phyloP scores from a whole-genome alignment of 2,113 vertebrate genomes.

The Thunnus thynnus region DNA sequence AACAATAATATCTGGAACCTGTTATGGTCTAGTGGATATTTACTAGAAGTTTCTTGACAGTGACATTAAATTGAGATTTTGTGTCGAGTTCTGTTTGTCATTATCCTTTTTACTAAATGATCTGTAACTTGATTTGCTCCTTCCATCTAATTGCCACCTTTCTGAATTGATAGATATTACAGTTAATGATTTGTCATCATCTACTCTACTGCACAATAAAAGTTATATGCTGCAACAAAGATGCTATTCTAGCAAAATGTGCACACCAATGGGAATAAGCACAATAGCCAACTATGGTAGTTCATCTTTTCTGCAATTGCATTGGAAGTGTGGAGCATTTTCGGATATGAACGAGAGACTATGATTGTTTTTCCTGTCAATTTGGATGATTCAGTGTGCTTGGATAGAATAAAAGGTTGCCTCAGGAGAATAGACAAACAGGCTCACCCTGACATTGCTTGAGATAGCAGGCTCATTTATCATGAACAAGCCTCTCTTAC shows the following conservation, averaged over 20 bases:
- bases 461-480: conserved; percentile 62
- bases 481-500: conserved; percentile 40
- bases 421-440: conserved; percentile 54
- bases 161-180: conserved; percentile 20
- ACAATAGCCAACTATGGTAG: conserved; percentile 15
- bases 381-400: conserved; percentile 69
- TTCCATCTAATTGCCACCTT: conserved; percentile 1
- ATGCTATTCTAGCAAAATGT: conserved; percentile 7
- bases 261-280: conserved; percentile 32
- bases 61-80: conserved; percentile 8
- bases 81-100: neutral
- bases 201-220: neutral
- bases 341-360: conserved; percentile 42
- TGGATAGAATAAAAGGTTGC: conserved; percentile 56
- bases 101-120: neutral
- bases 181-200: conserved; percentile 8
- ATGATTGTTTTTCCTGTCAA: conserved; percentile 66
- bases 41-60: neutral
- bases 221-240: conserved; percentile 16
- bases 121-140: neutral
- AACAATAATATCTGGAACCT: neutral
- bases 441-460: conserved; percentile 47
- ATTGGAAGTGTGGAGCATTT: conserved; percentile 40
- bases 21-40: neutral
- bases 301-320: conserved; percentile 51